Evolutionary conservation across 2,797 vertebrate species (phyloP).

Genomic region (Onychomys leucogaster): DNA sequence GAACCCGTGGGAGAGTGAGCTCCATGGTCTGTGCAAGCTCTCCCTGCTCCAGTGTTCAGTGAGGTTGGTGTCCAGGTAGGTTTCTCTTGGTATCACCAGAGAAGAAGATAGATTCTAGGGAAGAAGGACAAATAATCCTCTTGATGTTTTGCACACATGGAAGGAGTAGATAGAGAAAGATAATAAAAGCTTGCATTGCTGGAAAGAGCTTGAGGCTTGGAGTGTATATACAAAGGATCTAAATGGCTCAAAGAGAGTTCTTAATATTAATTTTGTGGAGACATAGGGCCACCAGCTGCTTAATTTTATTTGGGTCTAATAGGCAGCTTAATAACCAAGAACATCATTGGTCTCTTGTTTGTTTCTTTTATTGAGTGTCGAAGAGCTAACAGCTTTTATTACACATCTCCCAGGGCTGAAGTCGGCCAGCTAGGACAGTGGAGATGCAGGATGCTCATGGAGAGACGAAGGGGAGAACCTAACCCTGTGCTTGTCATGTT

Average conservation of each 20-base stretch:
- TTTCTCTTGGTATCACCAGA: neutral
- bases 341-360: constrained; percentile 82
- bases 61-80: neutral
- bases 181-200: constrained; percentile 39
- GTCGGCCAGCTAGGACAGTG: constrained; percentile 62
- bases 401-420: constrained; percentile 70
- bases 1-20: neutral
- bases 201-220: constrained; percentile 62
- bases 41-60: neutral
- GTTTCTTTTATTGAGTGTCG: constrained; percentile 83
- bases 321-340: constrained; percentile 81
- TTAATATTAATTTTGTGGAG: constrained; percentile 83
- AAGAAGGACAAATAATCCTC: constrained; percentile 54
- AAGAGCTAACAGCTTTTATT: constrained; percentile 80
- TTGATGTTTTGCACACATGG: neutral
- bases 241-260: constrained; percentile 79
- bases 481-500: neutral
- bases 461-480: constrained; percentile 22
- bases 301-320: constrained; percentile 82
- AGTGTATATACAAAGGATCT: constrained; percentile 67
- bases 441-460: neutral
- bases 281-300: constrained; percentile 81
- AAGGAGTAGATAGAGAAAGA: neutral
- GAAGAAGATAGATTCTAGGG: neutral
- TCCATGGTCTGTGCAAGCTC: neutral